A percentile compares a stretch with the other conserved stretches of the same genome.
These are phyloP conservation scores for Osedax frankpressi DNA, from an alignment of 2,888 invertebrate species.

Conservation along the genomic window DNA sequence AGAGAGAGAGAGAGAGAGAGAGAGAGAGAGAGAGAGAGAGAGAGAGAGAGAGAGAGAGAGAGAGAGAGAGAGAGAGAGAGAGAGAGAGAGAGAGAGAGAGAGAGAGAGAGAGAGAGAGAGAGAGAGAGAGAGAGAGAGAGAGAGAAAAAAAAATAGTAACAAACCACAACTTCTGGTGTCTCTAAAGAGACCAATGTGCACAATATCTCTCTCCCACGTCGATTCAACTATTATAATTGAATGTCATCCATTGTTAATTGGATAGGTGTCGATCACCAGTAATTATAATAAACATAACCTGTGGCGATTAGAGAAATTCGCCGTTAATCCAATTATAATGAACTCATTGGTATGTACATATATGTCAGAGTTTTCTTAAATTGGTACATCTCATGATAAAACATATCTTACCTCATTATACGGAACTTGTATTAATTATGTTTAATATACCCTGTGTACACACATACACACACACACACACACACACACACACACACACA, in stretches of 20 bases:
- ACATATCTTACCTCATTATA: neutral
- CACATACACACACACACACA: neutral
- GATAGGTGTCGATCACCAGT: no score
- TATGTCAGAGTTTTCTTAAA: no score
- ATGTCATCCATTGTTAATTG: no score
- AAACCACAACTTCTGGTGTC: no score
- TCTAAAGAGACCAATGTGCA: no score
- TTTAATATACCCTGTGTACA: neutral
- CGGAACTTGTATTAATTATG: neutral
- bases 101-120: neutral
- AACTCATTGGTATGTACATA: no score
- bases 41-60: neutral
- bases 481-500: neutral
- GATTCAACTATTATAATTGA: no score
- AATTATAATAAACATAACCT: no score
- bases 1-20: neutral
- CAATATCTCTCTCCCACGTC: no score
- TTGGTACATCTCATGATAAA: no score
- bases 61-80: neutral
- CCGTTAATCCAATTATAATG: no score
- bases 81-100: neutral
- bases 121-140: neutral
- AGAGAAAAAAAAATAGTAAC: neutral
- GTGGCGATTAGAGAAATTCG: no score
- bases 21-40: neutral